Evolutionary conservation across 2,888 invertebrate genomes (phyloP).

Genomic region (Drosophila nr. medialis): DNA sequence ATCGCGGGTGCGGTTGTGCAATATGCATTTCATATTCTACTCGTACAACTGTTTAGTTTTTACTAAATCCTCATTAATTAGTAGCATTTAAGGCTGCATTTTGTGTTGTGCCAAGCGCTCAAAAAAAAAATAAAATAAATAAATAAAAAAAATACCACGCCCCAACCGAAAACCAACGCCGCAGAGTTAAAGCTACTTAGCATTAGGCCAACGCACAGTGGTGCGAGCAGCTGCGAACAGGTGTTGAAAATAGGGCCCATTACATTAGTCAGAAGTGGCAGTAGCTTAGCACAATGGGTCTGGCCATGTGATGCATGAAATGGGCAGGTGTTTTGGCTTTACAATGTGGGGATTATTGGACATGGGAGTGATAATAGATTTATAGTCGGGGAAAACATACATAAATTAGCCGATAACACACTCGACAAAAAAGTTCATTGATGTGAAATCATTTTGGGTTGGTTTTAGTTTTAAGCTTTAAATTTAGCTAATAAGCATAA

Average conservation of each 20-base stretch:
- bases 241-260: constrained; percentile 66
- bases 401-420: constrained; percentile 54
- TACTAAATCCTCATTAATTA: constrained; percentile 81
- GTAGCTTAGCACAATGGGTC: constrained; percentile 33
- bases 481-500: neutral
- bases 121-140: constrained; percentile 5
- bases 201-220: constrained; percentile 69
- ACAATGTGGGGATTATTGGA: constrained; percentile 42
- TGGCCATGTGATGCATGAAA: constrained; percentile 67
- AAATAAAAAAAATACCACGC: constrained; percentile 12
- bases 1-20: constrained; percentile 59
- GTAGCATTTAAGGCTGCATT: constrained; percentile 79
- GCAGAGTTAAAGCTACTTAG: constrained; percentile 77
- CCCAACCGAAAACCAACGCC: constrained; percentile 41
- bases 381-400: constrained; percentile 23
- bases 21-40: constrained; percentile 43
- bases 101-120: constrained; percentile 39
- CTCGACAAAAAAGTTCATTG: constrained; percentile 7
- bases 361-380: constrained; percentile 33
- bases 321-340: constrained; percentile 64
- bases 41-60: constrained; percentile 71
- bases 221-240: constrained; percentile 63
- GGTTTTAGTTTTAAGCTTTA: neutral
- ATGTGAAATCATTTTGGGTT: constrained; percentile 14
- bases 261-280: constrained; percentile 57